Evolutionary conservation across 2,797 vertebrate species (phyloP).

Genomic region (Rhynchotus rufescens): DNA sequence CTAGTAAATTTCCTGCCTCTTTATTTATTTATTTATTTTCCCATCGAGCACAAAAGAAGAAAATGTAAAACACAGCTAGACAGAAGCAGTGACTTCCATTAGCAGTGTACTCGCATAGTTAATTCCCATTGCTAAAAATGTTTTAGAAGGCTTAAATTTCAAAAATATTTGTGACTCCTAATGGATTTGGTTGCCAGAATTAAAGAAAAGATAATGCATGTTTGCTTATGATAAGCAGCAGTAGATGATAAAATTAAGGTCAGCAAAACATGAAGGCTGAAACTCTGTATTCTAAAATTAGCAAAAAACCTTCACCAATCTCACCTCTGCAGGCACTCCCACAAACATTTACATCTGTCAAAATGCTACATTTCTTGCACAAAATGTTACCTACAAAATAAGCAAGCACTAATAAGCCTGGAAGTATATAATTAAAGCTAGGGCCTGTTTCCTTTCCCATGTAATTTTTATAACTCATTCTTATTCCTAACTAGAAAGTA

Average conservation of each 20-base stretch:
- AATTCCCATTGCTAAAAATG: not conserved
- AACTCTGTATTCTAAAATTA: not conserved
- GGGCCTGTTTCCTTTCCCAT: not conserved
- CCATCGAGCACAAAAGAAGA: not conserved
- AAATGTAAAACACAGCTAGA: not conserved
- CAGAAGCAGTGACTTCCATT: not conserved
- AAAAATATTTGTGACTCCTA: not conserved
- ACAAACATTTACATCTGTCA: not conserved
- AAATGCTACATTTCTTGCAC: not conserved
- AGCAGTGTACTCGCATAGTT: not conserved
- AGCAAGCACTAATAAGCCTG: not conserved
- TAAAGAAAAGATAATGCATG: not conserved
- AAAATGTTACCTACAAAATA: constrained; percentile 6
- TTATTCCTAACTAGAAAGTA: not conserved
- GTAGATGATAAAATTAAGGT: not conserved
- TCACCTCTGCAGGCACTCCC: not conserved
- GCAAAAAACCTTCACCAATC: not conserved
- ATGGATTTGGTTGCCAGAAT: not conserved
- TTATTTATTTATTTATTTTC: not conserved
- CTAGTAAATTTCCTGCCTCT: not conserved
- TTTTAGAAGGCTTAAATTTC: not conserved
- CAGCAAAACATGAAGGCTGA: not conserved
- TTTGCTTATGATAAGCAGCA: not conserved
- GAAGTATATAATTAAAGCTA: not conserved
- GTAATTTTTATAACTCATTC: not conserved